Conservation (phyloP, 2,113 vertebrate species). For the Okapia johnstoni region DNA sequence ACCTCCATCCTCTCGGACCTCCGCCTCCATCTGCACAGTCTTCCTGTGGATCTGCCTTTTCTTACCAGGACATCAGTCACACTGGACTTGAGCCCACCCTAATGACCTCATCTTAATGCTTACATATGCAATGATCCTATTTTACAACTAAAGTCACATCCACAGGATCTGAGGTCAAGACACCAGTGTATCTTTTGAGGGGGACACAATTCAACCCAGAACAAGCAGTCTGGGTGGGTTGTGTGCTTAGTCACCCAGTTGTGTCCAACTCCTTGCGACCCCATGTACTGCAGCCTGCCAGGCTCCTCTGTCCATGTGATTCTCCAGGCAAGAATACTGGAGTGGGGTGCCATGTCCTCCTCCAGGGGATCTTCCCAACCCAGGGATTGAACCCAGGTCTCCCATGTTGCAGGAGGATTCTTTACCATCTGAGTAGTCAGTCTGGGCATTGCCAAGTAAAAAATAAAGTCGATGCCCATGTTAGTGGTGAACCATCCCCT, state of each 20-base stretch:
- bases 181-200: neutral
- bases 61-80: neutral
- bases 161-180: neutral
- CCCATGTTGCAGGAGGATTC: neutral
- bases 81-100: neutral
- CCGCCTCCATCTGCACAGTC: neutral
- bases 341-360: neutral
- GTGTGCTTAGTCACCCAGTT: neutral
- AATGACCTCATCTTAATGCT: neutral
- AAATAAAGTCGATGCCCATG: conserved; percentile 66
- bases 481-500: conserved; percentile 35
- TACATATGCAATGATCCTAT: neutral
- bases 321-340: neutral
- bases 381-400: neutral
- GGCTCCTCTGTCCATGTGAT: neutral
- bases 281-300: neutral
- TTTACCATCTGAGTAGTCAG: neutral
- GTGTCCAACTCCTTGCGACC: accelerated
- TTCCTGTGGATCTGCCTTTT: neutral
- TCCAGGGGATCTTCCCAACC: neutral
- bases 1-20: neutral
- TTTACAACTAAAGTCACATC: neutral
- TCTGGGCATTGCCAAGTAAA: conserved; percentile 77
- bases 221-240: neutral
- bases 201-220: neutral